phyloP scores from a whole-genome alignment of 2,113 vertebrate species.

The Takifugu flavidus region DNA sequence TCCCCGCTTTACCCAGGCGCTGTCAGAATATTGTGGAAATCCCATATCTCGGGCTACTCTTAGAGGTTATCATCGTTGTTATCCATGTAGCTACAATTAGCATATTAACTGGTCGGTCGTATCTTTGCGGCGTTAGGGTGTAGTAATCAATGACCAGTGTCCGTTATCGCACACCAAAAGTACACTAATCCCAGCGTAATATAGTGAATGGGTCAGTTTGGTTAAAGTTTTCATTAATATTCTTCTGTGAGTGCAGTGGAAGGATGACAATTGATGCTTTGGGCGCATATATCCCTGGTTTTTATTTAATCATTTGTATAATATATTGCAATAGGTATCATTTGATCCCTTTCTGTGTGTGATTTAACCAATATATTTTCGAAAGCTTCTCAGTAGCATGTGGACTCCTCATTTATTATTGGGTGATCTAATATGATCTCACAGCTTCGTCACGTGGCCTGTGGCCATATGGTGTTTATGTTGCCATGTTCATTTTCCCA shows the following conservation, averaged over 20 bases:
- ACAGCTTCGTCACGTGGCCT: no score
- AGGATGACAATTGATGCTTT: constrained; percentile 1
- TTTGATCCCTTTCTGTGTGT: no score
- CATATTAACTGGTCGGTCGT: constrained; percentile 28
- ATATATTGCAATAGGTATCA: neutral
- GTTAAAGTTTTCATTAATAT: neutral
- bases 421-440: neutral
- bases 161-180: constrained; percentile 10
- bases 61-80: constrained; percentile 33
- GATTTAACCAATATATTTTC: no score
- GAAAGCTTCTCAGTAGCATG: no score
- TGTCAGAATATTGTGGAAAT: neutral
- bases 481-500: neutral
- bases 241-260: neutral
- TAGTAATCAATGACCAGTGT: constrained; percentile 21
- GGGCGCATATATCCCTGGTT: neutral
- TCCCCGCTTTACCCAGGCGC: neutral
- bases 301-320: neutral
- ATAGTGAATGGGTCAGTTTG: neutral
- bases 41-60: constrained; percentile 13
- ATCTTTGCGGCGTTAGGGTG: constrained; percentile 32
- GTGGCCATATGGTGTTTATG: neutral
- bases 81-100: constrained; percentile 51
- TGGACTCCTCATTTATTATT: neutral
- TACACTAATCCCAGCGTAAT: neutral